A percentile compares a stretch with the other conserved stretches of the same genome.
These are phyloP conservation scores for Ptychodera flava DNA, from an alignment of 35 echinoderm and acorn worm genomes.

Conservation along the genomic window DNA sequence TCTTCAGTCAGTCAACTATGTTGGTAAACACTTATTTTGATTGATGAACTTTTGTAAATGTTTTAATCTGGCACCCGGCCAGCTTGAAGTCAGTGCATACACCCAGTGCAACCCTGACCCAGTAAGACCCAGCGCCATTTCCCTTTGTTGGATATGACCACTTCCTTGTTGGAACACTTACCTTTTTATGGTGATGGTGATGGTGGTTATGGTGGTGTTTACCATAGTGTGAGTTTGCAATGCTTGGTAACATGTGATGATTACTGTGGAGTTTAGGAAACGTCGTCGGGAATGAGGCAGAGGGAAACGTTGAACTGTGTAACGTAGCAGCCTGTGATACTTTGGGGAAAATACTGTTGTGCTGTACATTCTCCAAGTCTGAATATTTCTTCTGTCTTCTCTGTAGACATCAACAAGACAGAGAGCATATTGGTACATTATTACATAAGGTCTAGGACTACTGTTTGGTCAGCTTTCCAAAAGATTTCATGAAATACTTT, in stretches of 20 bases:
- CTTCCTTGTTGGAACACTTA: no score
- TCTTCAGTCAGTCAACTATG: no score
- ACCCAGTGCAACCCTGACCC: no score
- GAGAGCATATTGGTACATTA: background rate
- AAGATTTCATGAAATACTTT: no score
- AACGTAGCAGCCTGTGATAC: conserved; percentile 36
- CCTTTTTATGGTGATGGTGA: conserved; percentile 58
- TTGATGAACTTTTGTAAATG: no score
- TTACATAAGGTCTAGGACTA: background rate
- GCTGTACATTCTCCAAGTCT: conserved; percentile 51
- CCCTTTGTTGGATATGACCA: no score
- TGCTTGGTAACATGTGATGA: conserved; percentile 88
- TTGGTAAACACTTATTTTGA: no score
- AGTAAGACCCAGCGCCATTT: no score
- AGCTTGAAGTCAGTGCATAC: no score
- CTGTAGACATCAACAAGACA: conserved; percentile 31
- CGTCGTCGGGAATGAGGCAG: conserved; percentile 58
- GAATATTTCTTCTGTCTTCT: conserved; percentile 50
- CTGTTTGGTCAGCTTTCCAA: background rate
- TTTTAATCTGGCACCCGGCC: no score
- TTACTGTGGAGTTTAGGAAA: conserved; percentile 90
- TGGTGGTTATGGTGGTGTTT: conserved; percentile 66
- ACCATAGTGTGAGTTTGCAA: conserved; percentile 82
- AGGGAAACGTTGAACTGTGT: conserved; percentile 54
- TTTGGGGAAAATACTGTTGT: conserved; percentile 60